Base-by-base conservation (phyloP, 2,797 vertebrate species). In the Neosalanx taihuensis region DNA sequence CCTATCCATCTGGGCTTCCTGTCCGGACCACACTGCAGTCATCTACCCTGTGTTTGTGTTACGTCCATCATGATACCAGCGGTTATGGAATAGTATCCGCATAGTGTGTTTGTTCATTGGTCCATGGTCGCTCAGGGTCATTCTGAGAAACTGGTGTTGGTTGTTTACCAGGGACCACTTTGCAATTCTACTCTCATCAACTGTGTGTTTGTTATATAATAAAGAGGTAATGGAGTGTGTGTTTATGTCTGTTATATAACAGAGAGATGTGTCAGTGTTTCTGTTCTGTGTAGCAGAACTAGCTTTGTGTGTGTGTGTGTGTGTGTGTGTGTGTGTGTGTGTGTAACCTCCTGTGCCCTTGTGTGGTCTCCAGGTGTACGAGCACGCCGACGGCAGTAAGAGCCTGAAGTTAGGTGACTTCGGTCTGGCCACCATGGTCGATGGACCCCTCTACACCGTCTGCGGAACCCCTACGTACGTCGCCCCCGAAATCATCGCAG, bases 401-500 rank as follows among this genome's bases (percentile, higher is more conserved):
- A 98, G 96, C 1, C 89, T 99, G 80, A 99, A 99, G 80, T 76
- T 99, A 70, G 97, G 97, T 70, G 97, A 99, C 91, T 99, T 99
- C 78, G 97, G 97, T 67, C 85, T 99, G 84, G 97, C 97, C 61
- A 99, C 96, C 1, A 92, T 96, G 81, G 95, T 97, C 37, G 97
- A 99, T 9, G 97, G 97, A 76, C 96, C 97, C 49, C 91, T 99
- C 13, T 96, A 98, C 80, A 99, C 97, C 5, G 96, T 99, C 78
- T 99, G 97, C 64, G 97, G 97, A 58, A 99, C 97, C 30, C 97
- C 97, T 33, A 99, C 97, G 81, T 99, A 99, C 81, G 97, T 99
- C 94, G 97, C 97, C 91, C 97, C 97, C 69, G 97, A 99, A 91
- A 99, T 99, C 84, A 98, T 99, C 6, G 93, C 96, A 81, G 97